Conservation (phyloP, 2,113 vertebrate species). For the Macquaria ambigua region DNA sequence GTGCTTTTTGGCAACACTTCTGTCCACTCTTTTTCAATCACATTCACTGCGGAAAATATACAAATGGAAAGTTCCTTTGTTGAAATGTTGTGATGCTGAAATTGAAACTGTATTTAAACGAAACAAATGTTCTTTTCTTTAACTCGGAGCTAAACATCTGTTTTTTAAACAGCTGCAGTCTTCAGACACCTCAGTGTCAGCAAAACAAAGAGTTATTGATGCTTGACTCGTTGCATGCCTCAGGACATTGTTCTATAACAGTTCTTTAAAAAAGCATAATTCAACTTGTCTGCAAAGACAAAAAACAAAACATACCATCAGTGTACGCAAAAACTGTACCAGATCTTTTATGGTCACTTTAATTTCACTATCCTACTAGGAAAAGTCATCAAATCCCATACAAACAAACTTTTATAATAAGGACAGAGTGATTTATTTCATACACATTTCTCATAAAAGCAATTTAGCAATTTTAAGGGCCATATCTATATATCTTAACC, state of each 20-base stretch:
- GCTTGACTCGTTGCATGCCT: neutral
- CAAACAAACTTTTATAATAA: neutral
- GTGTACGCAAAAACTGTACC: neutral
- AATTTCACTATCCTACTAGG: neutral
- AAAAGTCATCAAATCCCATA: neutral
- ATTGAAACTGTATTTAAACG: neutral
- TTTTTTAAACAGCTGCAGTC: constrained; percentile 34
- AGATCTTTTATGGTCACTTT: neutral
- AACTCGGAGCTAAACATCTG: constrained; percentile 35
- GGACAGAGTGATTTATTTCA: neutral
- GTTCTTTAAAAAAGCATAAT: neutral
- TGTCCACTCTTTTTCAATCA: constrained; percentile 24
- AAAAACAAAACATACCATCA: neutral
- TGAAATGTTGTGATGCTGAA: constrained; percentile 14
- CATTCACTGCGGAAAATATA: neutral
- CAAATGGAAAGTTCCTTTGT: constrained; percentile 11
- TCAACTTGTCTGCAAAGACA: neutral
- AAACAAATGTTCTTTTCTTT: constrained; percentile 37
- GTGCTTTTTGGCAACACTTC: constrained; percentile 46
- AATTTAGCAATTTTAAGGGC: neutral
- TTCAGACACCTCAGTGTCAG: constrained; percentile 3
- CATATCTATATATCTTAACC: neutral
- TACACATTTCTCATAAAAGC: neutral
- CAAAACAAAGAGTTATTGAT: constrained; percentile 25
- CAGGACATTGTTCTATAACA: constrained; percentile 4